These are phyloP conservation scores for Tanypteryx hageni DNA, from an alignment of 2,888 invertebrate genomes.

Conservation along the genomic window DNA sequence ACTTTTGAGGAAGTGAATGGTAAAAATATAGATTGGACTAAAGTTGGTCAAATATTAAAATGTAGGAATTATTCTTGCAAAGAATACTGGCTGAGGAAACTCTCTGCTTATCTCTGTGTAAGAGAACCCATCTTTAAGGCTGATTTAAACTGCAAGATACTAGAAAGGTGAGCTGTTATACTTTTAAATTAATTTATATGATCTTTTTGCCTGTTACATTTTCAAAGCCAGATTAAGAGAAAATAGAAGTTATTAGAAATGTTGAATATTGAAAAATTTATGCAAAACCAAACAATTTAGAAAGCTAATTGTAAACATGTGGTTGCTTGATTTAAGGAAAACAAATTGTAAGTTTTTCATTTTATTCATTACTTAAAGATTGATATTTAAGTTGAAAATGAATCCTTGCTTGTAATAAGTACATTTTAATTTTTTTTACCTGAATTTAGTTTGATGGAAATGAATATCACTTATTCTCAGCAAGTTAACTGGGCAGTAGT, in stretches of 20 bases:
- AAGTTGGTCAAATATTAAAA: background rate
- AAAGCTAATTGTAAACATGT: background rate
- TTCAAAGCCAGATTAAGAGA: background rate
- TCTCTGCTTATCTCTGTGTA: background rate
- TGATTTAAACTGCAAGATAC: background rate
- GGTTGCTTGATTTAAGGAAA: background rate
- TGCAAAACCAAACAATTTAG: background rate
- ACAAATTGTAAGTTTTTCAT: background rate
- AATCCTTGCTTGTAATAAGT: background rate
- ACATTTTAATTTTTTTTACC: background rate
- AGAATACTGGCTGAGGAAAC: background rate
- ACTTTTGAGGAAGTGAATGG: slow-evolving; percentile 20
- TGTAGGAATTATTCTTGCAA: background rate
- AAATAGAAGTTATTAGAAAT: background rate
- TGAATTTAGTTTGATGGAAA: background rate
- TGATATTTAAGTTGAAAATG: background rate
- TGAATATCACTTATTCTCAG: background rate
- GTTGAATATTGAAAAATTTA: background rate
- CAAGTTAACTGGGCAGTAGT: background rate
- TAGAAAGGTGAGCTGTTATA: background rate
- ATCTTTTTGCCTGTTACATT: background rate
- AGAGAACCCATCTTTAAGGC: no score
- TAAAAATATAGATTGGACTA: background rate
- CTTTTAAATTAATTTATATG: background rate
- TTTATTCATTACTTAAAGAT: background rate